Percentiles rank a stretch among this genome's conserved stretches.
These are phyloP conservation scores for Chromobotia macracanthus DNA, from an alignment of 2,797 vertebrate species.

Conservation along the genomic window DNA sequence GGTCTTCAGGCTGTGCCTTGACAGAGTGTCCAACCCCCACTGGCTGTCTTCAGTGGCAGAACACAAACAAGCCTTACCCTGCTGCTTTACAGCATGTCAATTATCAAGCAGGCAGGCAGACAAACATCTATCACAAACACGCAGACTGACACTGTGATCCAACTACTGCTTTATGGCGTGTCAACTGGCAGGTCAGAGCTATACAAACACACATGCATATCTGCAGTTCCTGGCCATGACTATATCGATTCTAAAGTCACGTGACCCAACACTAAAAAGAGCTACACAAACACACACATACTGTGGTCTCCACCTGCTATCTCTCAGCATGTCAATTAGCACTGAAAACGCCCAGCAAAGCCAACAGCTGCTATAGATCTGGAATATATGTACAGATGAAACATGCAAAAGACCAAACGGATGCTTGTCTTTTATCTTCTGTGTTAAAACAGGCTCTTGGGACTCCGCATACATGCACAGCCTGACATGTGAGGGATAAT, in stretches of 20 bases:
- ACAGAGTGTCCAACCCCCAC: slow-evolving; percentile 50
- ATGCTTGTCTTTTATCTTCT: background rate
- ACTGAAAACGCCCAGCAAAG: slow-evolving; percentile 37
- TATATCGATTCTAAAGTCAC: slow-evolving; percentile 2
- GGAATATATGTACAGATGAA: slow-evolving; percentile 44
- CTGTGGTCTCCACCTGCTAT: slow-evolving; percentile 28
- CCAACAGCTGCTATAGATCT: slow-evolving; percentile 38
- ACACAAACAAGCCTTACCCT: slow-evolving; percentile 55
- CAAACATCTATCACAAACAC: slow-evolving; percentile 20
- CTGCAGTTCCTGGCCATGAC: background rate
- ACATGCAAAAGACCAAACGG: slow-evolving; percentile 51
- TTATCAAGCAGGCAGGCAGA: slow-evolving; percentile 48
- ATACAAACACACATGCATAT: slow-evolving; percentile 30
- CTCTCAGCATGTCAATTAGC: slow-evolving; percentile 45
- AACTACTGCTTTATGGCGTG: slow-evolving; percentile 26
- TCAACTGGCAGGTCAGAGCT: background rate
- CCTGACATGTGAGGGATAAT: background rate
- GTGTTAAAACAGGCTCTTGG: background rate
- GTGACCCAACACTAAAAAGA: slow-evolving; percentile 13
- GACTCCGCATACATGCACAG: background rate
- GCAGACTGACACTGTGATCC: slow-evolving; percentile 34
- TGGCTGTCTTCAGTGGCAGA: slow-evolving; percentile 41
- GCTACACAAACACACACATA: slow-evolving; percentile 52
- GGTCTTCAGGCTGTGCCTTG: slow-evolving; percentile 49
- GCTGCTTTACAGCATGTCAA: slow-evolving; percentile 57